Percentiles rank a stretch among this genome's conserved stretches.
Conservation (phyloP, 2,113 vertebrate genomes). For the Stigmatopora nigra region DNA sequence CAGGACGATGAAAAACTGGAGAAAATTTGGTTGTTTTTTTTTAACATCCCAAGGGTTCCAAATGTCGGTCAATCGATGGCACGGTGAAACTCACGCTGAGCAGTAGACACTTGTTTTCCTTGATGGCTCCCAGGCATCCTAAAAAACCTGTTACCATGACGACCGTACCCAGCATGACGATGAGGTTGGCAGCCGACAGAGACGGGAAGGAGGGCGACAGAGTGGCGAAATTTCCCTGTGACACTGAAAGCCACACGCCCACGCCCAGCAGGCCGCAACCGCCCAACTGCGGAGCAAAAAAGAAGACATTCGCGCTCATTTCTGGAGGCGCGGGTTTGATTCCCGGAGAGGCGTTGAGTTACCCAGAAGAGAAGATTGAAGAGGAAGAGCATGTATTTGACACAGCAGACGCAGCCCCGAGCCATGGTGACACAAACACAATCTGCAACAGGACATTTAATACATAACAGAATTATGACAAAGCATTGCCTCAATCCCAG, state of each 20-base stretch:
- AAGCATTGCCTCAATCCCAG: too few relatives aligned
- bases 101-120: constrained; percentile 98
- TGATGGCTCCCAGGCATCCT: constrained; percentile 95
- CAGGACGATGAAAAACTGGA: constrained; percentile 91
- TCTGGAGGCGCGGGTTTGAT: background rate
- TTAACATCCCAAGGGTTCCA: too few relatives aligned
- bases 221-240: constrained; percentile 94
- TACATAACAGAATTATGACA: too few relatives aligned
- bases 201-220: constrained; percentile 96
- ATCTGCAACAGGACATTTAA: background rate
- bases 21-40: too few relatives aligned
- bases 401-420: constrained; percentile 93
- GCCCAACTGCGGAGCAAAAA: constrained; percentile 77
- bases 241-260: constrained; percentile 96
- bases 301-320: constrained; percentile 24
- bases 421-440: constrained; percentile 78
- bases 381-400: constrained; percentile 99
- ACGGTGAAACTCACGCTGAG: constrained; percentile 80
- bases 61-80: too few relatives aligned
- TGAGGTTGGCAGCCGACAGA: constrained; percentile 90
- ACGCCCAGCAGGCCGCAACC: constrained; percentile 93
- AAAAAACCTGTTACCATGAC: constrained; percentile 96
- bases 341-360: constrained; percentile 39
- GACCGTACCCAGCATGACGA: constrained; percentile 88
- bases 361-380: constrained; percentile 99